These are phyloP conservation scores for Hydrolagus colliei DNA, from an alignment of 2,797 vertebrate genomes.

Conservation along the genomic window DNA sequence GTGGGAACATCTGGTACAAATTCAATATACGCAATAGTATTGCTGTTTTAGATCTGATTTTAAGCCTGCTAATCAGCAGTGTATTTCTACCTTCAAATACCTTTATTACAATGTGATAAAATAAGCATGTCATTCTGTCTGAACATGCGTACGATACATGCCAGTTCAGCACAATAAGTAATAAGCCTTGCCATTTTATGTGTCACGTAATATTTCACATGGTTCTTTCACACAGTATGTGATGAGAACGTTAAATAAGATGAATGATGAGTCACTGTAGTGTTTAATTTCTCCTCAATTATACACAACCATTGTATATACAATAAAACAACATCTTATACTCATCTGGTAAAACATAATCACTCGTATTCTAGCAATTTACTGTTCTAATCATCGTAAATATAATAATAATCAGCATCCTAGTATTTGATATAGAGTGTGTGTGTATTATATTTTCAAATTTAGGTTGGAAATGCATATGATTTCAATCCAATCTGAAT, in stretches of 20 bases:
- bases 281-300: neutral
- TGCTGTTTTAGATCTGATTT: neutral
- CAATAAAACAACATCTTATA: neutral
- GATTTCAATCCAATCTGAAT: no score
- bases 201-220: neutral
- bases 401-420: no score
- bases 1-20: constrained; percentile 3
- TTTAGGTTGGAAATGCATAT: no score
- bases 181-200: neutral
- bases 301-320: neutral
- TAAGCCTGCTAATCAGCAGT: neutral
- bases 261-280: neutral
- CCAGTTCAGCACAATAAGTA: neutral
- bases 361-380: neutral
- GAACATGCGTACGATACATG: neutral
- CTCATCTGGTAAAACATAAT: neutral
- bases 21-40: neutral
- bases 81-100: neutral
- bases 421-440: no score
- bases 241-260: neutral
- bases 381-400: neutral
- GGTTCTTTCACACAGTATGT: neutral
- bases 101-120: neutral
- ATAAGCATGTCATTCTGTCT: neutral
- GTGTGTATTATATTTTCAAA: no score